Evolutionary conservation across 2,888 invertebrate species (phyloP).

Genomic region (Rambutsinella grinnellia): DNA sequence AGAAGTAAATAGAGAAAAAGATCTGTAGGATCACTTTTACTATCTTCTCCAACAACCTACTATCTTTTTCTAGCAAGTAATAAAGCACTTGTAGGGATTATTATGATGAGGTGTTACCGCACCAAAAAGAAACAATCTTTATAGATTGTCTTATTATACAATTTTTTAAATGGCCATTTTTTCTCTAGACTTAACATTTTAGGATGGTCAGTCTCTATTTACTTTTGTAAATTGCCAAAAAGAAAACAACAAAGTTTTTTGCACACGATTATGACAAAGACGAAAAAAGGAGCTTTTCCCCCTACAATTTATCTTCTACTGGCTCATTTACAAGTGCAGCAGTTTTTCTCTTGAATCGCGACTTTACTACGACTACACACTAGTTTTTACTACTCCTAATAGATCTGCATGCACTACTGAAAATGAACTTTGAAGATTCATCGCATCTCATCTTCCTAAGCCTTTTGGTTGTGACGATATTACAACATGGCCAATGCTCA

Average conservation of each 20-base stretch:
- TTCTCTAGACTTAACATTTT: neutral
- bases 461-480: neutral
- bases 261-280: too few relatives aligned
- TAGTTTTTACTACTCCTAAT: neutral
- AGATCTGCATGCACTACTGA: neutral
- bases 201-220: neutral
- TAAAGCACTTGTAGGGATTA: neutral
- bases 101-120: neutral
- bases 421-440: slow-evolving; percentile 44
- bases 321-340: neutral
- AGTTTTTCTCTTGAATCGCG: neutral
- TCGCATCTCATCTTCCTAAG: slow-evolving; percentile 20
- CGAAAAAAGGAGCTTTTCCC: too few relatives aligned
- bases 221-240: neutral
- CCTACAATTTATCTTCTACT: too few relatives aligned
- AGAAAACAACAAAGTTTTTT: neutral
- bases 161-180: neutral
- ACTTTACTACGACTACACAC: neutral
- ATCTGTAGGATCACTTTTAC: slow-evolving; percentile 29
- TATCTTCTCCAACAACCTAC: slow-evolving; percentile 7
- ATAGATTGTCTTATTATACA: neutral
- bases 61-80: neutral
- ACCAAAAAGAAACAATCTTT: neutral
- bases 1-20: slow-evolving; percentile 1
- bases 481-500: neutral